Conservation (phyloP, 2,797 vertebrate species). For the Scyliorhinus canicula region DNA sequence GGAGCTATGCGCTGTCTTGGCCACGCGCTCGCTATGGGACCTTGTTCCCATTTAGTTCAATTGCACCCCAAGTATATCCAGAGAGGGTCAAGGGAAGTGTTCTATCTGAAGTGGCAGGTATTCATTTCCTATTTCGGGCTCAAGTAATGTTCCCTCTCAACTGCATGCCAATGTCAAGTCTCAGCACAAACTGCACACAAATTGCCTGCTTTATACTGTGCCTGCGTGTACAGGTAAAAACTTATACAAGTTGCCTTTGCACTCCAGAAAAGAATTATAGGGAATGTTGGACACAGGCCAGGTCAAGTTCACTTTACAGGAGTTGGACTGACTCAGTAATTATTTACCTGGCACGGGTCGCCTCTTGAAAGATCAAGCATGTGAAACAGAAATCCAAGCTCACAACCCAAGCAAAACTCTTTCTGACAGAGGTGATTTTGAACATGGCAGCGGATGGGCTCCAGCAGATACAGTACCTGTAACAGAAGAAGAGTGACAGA, state of each 20-base stretch:
- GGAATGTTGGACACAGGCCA: not conserved
- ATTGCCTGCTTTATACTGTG: not conserved
- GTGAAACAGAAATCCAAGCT: conserved; percentile 93
- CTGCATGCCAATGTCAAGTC: not conserved
- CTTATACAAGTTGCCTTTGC: not conserved
- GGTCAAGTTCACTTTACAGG: not conserved
- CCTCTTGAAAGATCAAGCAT: conserved; percentile 95
- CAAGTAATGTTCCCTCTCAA: not conserved
- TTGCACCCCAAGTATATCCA: no score
- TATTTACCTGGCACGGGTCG: conserved; percentile 86
- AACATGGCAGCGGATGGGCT: conserved; percentile 86
- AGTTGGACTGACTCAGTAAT: not conserved
- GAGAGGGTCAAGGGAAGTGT: no score
- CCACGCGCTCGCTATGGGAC: no score
- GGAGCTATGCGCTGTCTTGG: no score
- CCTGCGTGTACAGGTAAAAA: not conserved
- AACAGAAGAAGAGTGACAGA: not conserved
- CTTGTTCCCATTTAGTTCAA: no score
- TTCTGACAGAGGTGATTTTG: conserved; percentile 98
- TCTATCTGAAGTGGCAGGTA: no score
- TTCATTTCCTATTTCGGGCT: no score
- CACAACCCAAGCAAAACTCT: conserved; percentile 95
- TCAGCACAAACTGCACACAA: no score
- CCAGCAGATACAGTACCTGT: conserved; percentile 91
- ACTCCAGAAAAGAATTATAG: not conserved